Evolutionary conservation across 2,113 vertebrate genomes (phyloP), one percentile per base, ranked within the genome.

Genomic region (Cebus imitator): DNA sequence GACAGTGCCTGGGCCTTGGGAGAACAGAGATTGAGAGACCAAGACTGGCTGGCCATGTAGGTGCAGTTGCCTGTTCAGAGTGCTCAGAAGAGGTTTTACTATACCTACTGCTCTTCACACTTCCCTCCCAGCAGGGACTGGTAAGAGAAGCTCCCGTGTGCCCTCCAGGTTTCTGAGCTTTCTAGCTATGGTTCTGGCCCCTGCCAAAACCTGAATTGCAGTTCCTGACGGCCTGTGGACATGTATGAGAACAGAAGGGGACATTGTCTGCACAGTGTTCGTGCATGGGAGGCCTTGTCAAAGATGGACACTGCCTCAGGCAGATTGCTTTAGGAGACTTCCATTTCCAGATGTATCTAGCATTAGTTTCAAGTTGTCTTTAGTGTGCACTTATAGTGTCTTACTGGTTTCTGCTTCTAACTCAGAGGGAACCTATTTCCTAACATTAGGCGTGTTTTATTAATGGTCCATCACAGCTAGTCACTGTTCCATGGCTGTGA

Each of bases 391-490:
- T 45, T 80, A 5, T 0, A 1, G 27, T 81, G n/a, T 72, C 86
- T 79, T 68, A 20, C 35, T 86, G 61, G 68, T 58, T 81, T 25
- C 61, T 81, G 50, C 57, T 61, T 96, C 86, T 68, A 37, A 75
- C 79, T n/a, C n/a, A 27, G 52, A 80, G 64, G 72, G 58, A 48
- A 75, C 8, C 0, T 4, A 9, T 70, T 84, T 79, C 27, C 87
- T 61, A 52, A 72, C 58, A 45, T 50, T 9, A 84, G 52, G 45
- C 3, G 0, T 11, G 2, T 73, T 73, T 91, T 79, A 12, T 55
- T 43, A 43, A 8, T n/a, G 61, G 45, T 20, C 9, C 30, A 0
- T 76, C 48, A 23, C 40, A 55, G 27, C 68, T 45, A 18, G 43
- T 76, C 58, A 35, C 58, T 40, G 9, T 61, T 91, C 6, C 2